Conservation (phyloP, 1,140 invertebrate genomes). For the Ptiloglossa arizonensis region DNA sequence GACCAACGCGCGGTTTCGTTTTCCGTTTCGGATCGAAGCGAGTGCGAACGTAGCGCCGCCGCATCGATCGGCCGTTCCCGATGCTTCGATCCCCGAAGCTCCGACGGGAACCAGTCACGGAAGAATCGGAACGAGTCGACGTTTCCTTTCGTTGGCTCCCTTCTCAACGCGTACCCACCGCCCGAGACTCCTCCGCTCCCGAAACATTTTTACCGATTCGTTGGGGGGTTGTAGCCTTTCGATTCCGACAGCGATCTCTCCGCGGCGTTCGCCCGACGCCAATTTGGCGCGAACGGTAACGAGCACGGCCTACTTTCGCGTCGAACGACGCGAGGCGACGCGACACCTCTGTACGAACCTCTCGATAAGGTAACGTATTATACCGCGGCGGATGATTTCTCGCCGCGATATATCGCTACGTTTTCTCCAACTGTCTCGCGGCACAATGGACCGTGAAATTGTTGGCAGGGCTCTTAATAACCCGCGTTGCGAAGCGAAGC, state of each 20-base stretch:
- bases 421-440: slow-evolving; percentile 47
- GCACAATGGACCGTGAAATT: slow-evolving; percentile 60
- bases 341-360: no score
- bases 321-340: not conserved
- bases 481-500: slow-evolving; percentile 38
- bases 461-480: slow-evolving; percentile 62
- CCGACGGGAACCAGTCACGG: slow-evolving; percentile 10
- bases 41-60: not conserved
- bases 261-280: slow-evolving; percentile 46
- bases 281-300: slow-evolving; percentile 52
- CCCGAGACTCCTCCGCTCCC: slow-evolving; percentile 6
- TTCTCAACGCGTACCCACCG: not conserved
- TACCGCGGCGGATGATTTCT: slow-evolving; percentile 44
- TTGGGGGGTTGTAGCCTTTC: no score
- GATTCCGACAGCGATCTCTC: slow-evolving; percentile 25
- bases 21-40: not conserved
- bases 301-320: slow-evolving; percentile 57
- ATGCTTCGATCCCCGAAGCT: slow-evolving; percentile 21
- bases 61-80: not conserved
- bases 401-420: slow-evolving; percentile 2
- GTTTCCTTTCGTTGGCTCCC: slow-evolving; percentile 1
- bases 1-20: not conserved
- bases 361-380: slow-evolving; percentile 36
- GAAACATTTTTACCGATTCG: slow-evolving; percentile 36
- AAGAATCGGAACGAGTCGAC: slow-evolving; percentile 26